These are phyloP conservation scores for Drosophila quadrilineata DNA, from an alignment of 1,140 invertebrate genomes.

Conservation along the genomic window DNA sequence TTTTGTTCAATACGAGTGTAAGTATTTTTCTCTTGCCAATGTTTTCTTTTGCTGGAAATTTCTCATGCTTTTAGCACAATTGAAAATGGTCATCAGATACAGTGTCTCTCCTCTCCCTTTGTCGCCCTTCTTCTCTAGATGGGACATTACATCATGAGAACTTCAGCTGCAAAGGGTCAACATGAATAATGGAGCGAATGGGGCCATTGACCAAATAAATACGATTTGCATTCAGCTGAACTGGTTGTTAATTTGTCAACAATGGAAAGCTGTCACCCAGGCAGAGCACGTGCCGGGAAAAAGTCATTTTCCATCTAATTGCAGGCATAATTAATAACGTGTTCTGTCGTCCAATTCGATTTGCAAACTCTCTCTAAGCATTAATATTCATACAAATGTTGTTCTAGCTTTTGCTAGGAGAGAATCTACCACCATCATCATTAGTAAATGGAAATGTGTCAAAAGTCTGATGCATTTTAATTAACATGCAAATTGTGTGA, in stretches of 20 bases:
- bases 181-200: slow-evolving; percentile 47
- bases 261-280: slow-evolving; percentile 17
- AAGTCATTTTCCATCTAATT: slow-evolving; percentile 40
- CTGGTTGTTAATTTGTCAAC: slow-evolving; percentile 53
- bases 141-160: neutral
- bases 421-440: neutral
- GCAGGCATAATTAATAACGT: slow-evolving; percentile 53
- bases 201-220: slow-evolving; percentile 31
- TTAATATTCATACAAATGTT: slow-evolving; percentile 52
- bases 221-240: slow-evolving; percentile 39
- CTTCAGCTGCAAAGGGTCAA: slow-evolving; percentile 27
- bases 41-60: slow-evolving; percentile 28
- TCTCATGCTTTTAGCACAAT: slow-evolving; percentile 57
- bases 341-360: neutral
- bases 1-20: slow-evolving; percentile 8
- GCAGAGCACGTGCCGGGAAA: slow-evolving; percentile 29
- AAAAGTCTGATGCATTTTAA: slow-evolving; percentile 33
- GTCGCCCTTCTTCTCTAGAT: neutral
- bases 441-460: slow-evolving; percentile 13
- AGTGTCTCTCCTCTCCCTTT: neutral
- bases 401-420: neutral
- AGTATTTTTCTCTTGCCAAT: slow-evolving; percentile 31
- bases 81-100: slow-evolving; percentile 19
- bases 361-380: slow-evolving; percentile 1
- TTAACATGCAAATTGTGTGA: slow-evolving; percentile 43